Percentiles rank a stretch among this genome's conserved stretches.
These are phyloP conservation scores for Molanna angustata DNA, from an alignment of 2,888 invertebrate species.

Conservation along the genomic window DNA sequence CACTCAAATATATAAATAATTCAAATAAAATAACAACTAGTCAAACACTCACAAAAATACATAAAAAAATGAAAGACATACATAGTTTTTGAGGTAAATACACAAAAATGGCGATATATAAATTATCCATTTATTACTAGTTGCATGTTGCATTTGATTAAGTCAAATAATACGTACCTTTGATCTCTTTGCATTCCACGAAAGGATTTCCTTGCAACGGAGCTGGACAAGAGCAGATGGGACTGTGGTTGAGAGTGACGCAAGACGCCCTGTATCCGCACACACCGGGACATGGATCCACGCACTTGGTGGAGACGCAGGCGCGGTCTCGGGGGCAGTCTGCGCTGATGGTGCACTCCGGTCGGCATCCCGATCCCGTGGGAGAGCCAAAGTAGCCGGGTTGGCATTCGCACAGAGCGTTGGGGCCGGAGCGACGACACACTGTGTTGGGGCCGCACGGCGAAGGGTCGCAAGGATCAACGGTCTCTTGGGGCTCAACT, in stretches of 20 bases:
- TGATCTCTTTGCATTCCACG: slow-evolving; percentile 58
- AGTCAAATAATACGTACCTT: slow-evolving; percentile 32
- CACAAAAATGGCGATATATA: no score
- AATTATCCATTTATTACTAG: no score
- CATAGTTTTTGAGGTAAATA: slow-evolving; percentile 25
- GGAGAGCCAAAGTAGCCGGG: slow-evolving; percentile 74
- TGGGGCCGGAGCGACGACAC: slow-evolving; percentile 56
- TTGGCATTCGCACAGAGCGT: slow-evolving; percentile 73
- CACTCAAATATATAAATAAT: no score
- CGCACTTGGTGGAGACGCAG: slow-evolving; percentile 74
- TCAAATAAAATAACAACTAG: background rate
- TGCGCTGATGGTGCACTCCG: slow-evolving; percentile 79
- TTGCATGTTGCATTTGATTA: no score
- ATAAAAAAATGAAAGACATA: background rate
- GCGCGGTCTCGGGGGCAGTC: slow-evolving; percentile 74
- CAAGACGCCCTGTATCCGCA: slow-evolving; percentile 78
- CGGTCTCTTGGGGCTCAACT: slow-evolving; percentile 44
- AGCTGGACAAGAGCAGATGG: slow-evolving; percentile 73
- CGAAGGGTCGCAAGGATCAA: slow-evolving; percentile 65
- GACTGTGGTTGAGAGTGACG: slow-evolving; percentile 56
- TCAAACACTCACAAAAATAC: background rate
- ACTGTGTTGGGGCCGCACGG: slow-evolving; percentile 79
- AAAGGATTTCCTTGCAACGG: slow-evolving; percentile 78
- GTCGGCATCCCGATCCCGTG: slow-evolving; percentile 72
- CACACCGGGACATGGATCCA: slow-evolving; percentile 76